Base-by-base conservation (phyloP, 2,113 vertebrate species). In the Calypte anna region DNA sequence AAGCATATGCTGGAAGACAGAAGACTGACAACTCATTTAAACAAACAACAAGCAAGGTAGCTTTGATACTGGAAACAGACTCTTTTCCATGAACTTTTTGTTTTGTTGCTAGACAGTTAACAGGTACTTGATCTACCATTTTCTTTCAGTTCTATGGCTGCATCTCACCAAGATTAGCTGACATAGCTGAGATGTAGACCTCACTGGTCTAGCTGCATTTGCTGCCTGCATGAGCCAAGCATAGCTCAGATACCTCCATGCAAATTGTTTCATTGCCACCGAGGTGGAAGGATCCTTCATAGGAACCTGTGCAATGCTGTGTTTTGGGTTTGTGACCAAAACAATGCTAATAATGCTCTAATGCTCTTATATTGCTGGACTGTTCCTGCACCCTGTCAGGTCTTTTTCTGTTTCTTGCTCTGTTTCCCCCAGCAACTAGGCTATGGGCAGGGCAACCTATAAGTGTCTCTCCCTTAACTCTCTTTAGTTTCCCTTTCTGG, bases 371-470 rank as follows among this genome's bases (percentile, higher is more conserved):
- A 0, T 6, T 62, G 8, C 14, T 66, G 43, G 59, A 11, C 9
- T 30, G 8, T 10, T 11, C 13, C 55, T 59, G 6, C 8, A 59
- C 8, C 27, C 7, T 5, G 0, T 12, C 33, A 53, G 68, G 9
- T 5, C 1, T 44, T 51, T 58, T 24, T 87, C 22, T 51, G 16
- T 43, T 88, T 59, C 27, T 50, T 5, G 4, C 20, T 62, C 70
- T 61, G 24, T 14, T 36, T 21, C 16, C 10, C 11, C 15, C 43
- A 75, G n/a, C 15, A 22, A 40, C 23, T 12, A 12, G 3, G 4
- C 12, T 40, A 14, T 0, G 1, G 2, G 2, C 55, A 18, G 7
- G 7, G 20, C 21, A 50, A 50, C 15, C 48, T 9, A 20, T 23
- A 50, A 50, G 9, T 50, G 20, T 50, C 9, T 50, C 48, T 50